Evolutionary conservation across 2,797 vertebrate genomes (phyloP), one percentile per base, ranked within the genome.

Genomic region (Hirundo rustica): DNA sequence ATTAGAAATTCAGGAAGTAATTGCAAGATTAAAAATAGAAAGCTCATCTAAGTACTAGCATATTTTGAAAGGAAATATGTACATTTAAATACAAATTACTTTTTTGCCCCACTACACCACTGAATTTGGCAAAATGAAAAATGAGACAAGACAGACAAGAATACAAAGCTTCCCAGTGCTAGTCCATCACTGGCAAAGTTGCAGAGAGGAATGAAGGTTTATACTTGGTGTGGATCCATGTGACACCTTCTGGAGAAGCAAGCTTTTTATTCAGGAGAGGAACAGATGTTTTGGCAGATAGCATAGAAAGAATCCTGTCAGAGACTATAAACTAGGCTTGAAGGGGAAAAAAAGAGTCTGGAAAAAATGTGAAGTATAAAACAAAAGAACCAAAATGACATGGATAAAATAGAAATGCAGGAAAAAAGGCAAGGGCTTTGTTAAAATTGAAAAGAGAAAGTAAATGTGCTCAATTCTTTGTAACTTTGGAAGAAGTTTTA

Each of bases 231-330:
- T 92, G 83, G 95, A 95, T 94, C 90, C 76, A 1, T 82, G 67
- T 96, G 95, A 96, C 95, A 95, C 82, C 95, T 97, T 92, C 84
- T 95, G 88, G 87, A 96, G 93, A 96, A 97, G 70, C 88, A 96
- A 95, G 95, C 71, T 91, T 97, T 97, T 97, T 96, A 95, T 96
- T 97, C 96, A 97, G 89, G 93, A 92, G 95, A 93, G 81, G 95
- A 97, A 97, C 97, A 98, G 97, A 97, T 97, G 97, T 97, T 97
- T 96, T 96, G 96, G 95, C 94, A 97, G 97, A 97, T 97, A 98
- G 92, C 91, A 93, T 86, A 97, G 95, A 96, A 96, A 96, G 94
- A 96, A 95, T 95, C 85, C 95, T 95, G 96, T 96, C 95, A 95
- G 88, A 96, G 96, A 97, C 96, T 96, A 97, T 97, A 97, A 97